phyloP scores from a whole-genome alignment of 2,888 invertebrate species.

The Agonum fuliginosum region DNA sequence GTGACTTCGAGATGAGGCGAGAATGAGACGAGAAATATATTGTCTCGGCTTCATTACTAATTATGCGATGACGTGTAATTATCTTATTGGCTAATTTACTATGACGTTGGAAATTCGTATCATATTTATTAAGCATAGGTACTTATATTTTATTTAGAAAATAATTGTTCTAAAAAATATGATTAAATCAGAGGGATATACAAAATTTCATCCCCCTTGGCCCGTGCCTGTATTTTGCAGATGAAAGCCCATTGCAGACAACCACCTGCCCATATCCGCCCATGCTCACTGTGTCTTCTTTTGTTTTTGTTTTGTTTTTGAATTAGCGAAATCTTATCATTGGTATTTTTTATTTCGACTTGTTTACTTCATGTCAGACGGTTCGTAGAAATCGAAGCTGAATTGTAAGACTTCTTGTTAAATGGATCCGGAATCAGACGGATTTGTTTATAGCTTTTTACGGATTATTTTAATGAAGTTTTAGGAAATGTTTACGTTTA shows the following conservation, averaged over 20 bases:
- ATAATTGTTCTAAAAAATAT: too few species aligned
- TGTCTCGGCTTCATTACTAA: too few species aligned
- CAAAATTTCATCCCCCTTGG: too few species aligned
- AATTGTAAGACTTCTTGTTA: conserved; percentile 13
- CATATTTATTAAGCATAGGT: too few species aligned
- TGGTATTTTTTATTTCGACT: conserved; percentile 24
- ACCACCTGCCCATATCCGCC: conserved; percentile 40
- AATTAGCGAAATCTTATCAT: conserved; percentile 38
- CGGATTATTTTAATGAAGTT: conserved; percentile 14
- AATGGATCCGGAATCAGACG: conserved; percentile 36
- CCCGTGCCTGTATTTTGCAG: conserved; percentile 31
- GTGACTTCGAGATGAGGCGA: too few species aligned
- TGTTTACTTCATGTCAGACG: conserved; percentile 17
- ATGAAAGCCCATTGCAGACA: not conserved
- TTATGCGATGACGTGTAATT: too few species aligned
- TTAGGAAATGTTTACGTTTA: conserved; percentile 14
- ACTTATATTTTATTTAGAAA: too few species aligned
- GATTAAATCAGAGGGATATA: too few species aligned
- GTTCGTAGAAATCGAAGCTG: conserved; percentile 27
- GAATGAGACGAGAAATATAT: too few species aligned
- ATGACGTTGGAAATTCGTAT: too few species aligned
- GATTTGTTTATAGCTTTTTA: conserved; percentile 9
- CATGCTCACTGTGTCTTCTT: conserved; percentile 4
- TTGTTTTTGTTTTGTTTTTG: conserved; percentile 25
- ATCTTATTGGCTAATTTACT: too few species aligned